Conservation (phyloP, 2,888 invertebrate species). For the Cacoxenus indagator region DNA sequence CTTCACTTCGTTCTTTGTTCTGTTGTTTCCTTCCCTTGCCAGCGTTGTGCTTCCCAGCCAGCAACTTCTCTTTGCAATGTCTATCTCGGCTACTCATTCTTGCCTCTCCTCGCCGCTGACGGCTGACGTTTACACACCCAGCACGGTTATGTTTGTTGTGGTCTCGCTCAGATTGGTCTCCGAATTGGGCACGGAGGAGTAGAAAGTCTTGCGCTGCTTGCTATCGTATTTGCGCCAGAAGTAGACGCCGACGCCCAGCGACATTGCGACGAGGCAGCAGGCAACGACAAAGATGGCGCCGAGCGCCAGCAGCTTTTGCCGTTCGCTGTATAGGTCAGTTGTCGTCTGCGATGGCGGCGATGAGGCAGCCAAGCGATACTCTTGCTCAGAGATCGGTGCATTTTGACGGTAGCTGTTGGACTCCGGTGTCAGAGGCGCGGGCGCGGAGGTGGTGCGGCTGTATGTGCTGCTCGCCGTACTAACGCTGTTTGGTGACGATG, state of each 20-base stretch:
- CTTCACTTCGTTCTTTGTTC: neutral
- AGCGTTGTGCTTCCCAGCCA: too few relatives aligned
- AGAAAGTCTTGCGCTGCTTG: constrained; percentile 42
- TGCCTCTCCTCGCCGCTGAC: neutral
- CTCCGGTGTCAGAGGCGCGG: constrained; percentile 31
- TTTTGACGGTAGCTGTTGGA: constrained; percentile 46
- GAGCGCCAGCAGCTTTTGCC: constrained; percentile 28
- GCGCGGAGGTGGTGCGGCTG: constrained; percentile 14
- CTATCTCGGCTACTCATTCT: neutral
- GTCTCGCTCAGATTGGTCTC: constrained; percentile 58
- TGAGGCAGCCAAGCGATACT: constrained; percentile 33
- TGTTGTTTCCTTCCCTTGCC: too few relatives aligned
- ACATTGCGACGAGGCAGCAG: constrained; percentile 36
- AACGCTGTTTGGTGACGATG: neutral
- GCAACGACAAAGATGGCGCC: constrained; percentile 33
- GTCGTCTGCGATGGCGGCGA: neutral
- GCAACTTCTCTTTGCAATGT: neutral
- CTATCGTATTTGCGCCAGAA: constrained; percentile 33
- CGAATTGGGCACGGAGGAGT: constrained; percentile 60
- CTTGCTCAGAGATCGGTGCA: constrained; percentile 26
- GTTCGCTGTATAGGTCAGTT: neutral
- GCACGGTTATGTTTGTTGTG: constrained; percentile 40
- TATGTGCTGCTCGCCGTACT: neutral
- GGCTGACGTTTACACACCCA: constrained; percentile 35
- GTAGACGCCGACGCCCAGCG: constrained; percentile 33